Evolutionary conservation across 2,113 vertebrate species (phyloP).

Genomic region (Takifugu flavidus): DNA sequence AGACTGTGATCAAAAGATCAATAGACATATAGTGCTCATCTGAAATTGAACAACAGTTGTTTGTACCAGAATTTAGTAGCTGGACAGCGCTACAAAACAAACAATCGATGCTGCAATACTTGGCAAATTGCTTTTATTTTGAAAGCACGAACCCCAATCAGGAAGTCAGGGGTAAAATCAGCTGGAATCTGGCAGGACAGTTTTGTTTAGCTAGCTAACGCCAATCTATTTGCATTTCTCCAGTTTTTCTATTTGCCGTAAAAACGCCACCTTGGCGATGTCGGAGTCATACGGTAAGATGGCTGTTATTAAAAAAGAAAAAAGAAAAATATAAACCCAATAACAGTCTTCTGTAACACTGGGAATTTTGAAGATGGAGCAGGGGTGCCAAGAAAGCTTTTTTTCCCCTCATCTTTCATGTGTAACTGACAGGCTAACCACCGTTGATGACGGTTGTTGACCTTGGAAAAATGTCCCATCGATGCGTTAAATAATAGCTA

Average conservation of each 20-base stretch:
- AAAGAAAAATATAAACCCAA: no score
- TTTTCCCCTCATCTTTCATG: constrained; percentile 33
- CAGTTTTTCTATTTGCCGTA: constrained; percentile 11
- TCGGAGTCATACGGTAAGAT: constrained; percentile 80
- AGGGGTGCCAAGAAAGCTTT: constrained; percentile 46
- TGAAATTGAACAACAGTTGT: no score
- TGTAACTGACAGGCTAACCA: constrained; percentile 56
- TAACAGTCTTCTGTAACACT: not conserved
- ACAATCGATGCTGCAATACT: not conserved
- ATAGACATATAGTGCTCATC: no score
- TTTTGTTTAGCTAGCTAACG: constrained; percentile 57
- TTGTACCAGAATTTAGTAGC: no score
- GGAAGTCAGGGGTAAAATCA: constrained; percentile 65
- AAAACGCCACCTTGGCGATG: constrained; percentile 63
- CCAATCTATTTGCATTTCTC: constrained; percentile 38
- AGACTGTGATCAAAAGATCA: no score
- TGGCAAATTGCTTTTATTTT: constrained; percentile 61
- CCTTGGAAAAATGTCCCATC: constrained; percentile 26
- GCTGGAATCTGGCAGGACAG: constrained; percentile 59
- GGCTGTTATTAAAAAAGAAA: not conserved
- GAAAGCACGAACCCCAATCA: constrained; percentile 53
- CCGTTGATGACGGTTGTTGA: constrained; percentile 17
- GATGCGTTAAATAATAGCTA: not conserved
- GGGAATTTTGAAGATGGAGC: constrained; percentile 19
- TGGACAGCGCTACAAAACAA: not conserved